phyloP scores from a whole-genome alignment of 2,797 vertebrate genomes.

The Tokudaia muenninki region DNA sequence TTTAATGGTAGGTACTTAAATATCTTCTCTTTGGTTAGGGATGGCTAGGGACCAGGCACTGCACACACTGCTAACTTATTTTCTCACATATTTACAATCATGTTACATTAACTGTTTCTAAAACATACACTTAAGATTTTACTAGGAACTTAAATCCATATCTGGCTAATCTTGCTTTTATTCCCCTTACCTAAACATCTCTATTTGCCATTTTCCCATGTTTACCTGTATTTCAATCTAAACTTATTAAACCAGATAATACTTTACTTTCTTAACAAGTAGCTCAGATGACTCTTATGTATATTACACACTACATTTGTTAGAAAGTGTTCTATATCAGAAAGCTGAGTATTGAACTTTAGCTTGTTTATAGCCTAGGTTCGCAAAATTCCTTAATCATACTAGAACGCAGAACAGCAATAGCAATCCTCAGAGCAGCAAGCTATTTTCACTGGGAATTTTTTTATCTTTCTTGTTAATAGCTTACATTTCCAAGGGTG shows the following conservation, averaged over 20 bases:
- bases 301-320: neutral
- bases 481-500: neutral
- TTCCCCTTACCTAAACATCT: neutral
- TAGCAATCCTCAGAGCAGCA: neutral
- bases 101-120: neutral
- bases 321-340: neutral
- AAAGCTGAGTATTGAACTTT: neutral
- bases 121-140: constrained; percentile 24
- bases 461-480: neutral
- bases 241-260: constrained; percentile 11
- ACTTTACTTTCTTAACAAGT: constrained; percentile 34
- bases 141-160: constrained; percentile 15
- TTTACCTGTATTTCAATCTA: constrained; percentile 1
- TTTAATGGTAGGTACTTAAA: neutral
- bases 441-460: neutral
- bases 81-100: neutral
- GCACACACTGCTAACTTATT: neutral
- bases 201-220: constrained; percentile 18
- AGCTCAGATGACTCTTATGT: neutral
- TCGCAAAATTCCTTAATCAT: neutral
- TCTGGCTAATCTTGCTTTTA: constrained; percentile 36
- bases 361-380: neutral
- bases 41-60: neutral
- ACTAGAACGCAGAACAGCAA: neutral
- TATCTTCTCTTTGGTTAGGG: neutral